Conservation (phyloP, 2,888 invertebrate genomes). For the Eledona agricola region DNA sequence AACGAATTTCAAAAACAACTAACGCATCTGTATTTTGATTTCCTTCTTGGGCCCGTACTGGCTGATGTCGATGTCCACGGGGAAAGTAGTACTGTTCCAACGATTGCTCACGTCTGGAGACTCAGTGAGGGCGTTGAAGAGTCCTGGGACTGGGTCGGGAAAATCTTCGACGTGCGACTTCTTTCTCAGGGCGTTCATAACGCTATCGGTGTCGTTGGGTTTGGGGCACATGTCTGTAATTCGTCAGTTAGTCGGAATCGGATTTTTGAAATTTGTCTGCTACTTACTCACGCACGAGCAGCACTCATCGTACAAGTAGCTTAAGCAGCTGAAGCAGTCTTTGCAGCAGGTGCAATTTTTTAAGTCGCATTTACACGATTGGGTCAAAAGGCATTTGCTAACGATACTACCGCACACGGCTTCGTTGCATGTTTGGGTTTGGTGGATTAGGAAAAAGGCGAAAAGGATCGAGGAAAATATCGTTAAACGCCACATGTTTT, state of each 20-base stretch:
- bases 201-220: conserved; percentile 77
- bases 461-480: conserved; percentile 20
- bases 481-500: conserved; percentile 21
- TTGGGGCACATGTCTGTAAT: conserved; percentile 91
- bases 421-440: conserved; percentile 79
- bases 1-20: conserved; percentile 62
- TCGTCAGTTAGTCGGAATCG: background rate
- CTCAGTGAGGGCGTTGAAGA: conserved; percentile 84
- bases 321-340: conserved; percentile 91
- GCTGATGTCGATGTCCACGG: conserved; percentile 77
- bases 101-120: conserved; percentile 78
- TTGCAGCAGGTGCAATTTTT: conserved; percentile 94
- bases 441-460: conserved; percentile 32
- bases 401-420: conserved; percentile 95
- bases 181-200: conserved; percentile 71
- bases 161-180: conserved; percentile 90
- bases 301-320: conserved; percentile 89
- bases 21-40: conserved; percentile 73
- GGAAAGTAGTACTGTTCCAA: conserved; percentile 87
- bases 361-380: conserved; percentile 94
- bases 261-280: conserved; percentile 11
- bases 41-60: conserved; percentile 71
- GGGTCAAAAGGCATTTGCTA: conserved; percentile 95
- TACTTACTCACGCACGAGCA: conserved; percentile 96
- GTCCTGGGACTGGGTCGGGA: conserved; percentile 81